phyloP scores from a whole-genome alignment of 2,888 invertebrate species.

The Tenthredo scrophulariae region DNA sequence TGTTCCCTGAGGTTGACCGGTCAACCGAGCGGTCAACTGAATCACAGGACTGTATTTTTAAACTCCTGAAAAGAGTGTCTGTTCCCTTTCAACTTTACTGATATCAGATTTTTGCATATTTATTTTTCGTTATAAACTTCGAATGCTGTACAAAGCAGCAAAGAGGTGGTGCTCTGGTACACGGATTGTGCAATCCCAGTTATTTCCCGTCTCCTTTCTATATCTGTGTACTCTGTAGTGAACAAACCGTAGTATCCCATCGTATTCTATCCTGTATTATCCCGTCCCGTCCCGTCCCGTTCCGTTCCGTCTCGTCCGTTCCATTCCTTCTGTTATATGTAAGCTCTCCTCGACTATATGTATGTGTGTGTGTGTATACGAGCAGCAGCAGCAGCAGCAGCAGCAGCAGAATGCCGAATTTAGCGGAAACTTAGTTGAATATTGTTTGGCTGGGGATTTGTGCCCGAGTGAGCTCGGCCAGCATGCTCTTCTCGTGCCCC shows the following conservation, averaged over 20 bases:
- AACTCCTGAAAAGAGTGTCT: not conserved
- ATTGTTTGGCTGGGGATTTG: slow-evolving; percentile 72
- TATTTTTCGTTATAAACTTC: slow-evolving; percentile 10
- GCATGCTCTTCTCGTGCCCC: slow-evolving; percentile 60
- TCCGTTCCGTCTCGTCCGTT: slow-evolving; percentile 25
- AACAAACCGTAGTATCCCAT: slow-evolving; percentile 37
- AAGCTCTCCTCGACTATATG: slow-evolving; percentile 62
- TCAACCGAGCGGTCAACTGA: not conserved
- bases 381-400: not conserved
- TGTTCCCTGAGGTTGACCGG: not conserved
- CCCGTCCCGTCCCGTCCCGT: slow-evolving; percentile 30
- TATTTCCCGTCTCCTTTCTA: not conserved
- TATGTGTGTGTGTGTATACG: slow-evolving; percentile 58
- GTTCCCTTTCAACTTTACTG: not conserved
- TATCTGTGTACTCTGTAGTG: slow-evolving; percentile 16
- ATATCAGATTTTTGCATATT: not conserved
- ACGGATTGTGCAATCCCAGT: slow-evolving; percentile 43
- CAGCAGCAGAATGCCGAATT: slow-evolving; percentile 67
- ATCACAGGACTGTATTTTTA: not conserved
- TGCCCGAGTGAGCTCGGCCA: slow-evolving; percentile 67
- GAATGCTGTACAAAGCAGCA: not conserved
- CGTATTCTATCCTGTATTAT: slow-evolving; percentile 23
- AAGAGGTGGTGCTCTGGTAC: not conserved
- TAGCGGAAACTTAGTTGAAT: slow-evolving; percentile 73
- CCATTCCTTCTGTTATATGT: slow-evolving; percentile 42